Percentiles rank a stretch among this genome's conserved stretches.
These are phyloP conservation scores for Pandion haliaetus DNA, from an alignment of 2,113 vertebrate species.

Conservation along the genomic window DNA sequence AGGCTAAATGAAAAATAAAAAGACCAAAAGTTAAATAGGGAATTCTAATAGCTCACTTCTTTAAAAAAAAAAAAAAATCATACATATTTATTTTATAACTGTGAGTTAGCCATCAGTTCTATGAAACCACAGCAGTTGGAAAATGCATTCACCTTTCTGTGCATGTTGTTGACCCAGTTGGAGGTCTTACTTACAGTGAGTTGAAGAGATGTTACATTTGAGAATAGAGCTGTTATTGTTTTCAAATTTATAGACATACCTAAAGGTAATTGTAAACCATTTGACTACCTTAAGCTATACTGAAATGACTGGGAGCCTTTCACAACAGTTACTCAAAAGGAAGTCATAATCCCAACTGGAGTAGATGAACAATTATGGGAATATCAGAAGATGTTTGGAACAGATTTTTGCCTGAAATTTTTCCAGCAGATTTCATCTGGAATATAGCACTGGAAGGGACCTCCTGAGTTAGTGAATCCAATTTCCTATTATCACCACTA, in stretches of 20 bases:
- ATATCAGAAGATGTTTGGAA: background rate
- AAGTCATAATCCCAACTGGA: background rate
- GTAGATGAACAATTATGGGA: background rate
- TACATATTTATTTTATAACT: background rate
- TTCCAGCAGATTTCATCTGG: background rate
- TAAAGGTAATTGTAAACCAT: background rate
- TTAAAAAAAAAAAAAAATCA: background rate
- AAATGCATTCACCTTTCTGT: background rate
- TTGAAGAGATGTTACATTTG: background rate
- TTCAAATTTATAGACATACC: background rate
- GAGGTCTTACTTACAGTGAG: background rate
- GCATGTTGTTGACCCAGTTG: background rate
- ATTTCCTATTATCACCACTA: background rate
- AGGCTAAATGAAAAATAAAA: background rate
- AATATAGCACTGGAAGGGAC: background rate
- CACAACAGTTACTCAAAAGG: background rate
- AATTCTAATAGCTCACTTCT: background rate
- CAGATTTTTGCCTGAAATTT: background rate
- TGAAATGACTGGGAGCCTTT: background rate
- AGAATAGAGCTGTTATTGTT: conserved; percentile 1
- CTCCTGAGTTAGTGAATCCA: background rate
- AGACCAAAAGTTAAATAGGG: background rate
- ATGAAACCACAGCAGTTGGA: background rate
- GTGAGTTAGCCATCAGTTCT: background rate
- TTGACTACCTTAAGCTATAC: background rate